phyloP scores from a whole-genome alignment of 2,888 invertebrate species.

The Crepidodera aurea region DNA sequence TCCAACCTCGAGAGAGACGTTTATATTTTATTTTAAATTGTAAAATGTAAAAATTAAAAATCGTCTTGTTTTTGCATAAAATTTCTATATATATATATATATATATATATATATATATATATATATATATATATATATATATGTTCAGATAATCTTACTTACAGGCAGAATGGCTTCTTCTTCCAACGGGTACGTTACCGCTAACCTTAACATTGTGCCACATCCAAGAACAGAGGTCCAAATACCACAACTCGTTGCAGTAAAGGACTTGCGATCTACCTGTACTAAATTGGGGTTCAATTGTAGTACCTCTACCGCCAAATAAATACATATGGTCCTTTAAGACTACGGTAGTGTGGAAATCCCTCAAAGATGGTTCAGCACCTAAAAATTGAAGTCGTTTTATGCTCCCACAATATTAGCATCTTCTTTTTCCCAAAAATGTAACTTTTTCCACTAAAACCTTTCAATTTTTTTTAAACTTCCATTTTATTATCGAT shows the following conservation, averaged over 20 bases:
- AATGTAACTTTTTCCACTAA: too few relatives aligned
- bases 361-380: conserved; percentile 75
- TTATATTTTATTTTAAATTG: too few relatives aligned
- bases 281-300: conserved; percentile 64
- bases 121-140: too few relatives aligned
- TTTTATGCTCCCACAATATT: too few relatives aligned
- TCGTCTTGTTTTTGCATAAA: too few relatives aligned
- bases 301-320: conserved; percentile 77
- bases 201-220: conserved; percentile 73
- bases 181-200: conserved; percentile 77
- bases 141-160: conserved; percentile 61
- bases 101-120: too few relatives aligned
- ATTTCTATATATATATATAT: too few relatives aligned
- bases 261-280: conserved; percentile 78
- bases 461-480: too few relatives aligned
- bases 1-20: too few relatives aligned
- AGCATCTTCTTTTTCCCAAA: too few relatives aligned
- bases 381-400: conserved; percentile 49
- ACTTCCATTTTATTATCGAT: too few relatives aligned
- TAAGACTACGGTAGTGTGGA: conserved; percentile 85
- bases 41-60: too few relatives aligned
- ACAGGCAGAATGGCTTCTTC: conserved; percentile 93
- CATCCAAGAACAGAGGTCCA: conserved; percentile 73
- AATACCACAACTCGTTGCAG: conserved; percentile 77
- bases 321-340: conserved; percentile 86